Percentiles rank a stretch among this genome's conserved stretches.
These are phyloP conservation scores for Pampusana beccarii DNA, from an alignment of 2,113 vertebrate genomes.

Conservation along the genomic window DNA sequence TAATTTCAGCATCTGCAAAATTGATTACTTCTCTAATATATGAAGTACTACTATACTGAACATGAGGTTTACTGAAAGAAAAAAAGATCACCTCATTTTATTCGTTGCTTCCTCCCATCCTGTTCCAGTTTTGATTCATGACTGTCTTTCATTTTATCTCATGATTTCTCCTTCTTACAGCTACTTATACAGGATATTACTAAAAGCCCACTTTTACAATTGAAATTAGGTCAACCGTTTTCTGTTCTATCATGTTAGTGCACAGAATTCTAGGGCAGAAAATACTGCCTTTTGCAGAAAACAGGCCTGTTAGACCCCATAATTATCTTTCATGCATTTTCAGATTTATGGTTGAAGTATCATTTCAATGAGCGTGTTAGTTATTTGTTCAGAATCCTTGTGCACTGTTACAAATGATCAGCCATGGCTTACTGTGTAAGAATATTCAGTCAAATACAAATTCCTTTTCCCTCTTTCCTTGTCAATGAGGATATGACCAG, in stretches of 20 bases:
- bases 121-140: not conserved
- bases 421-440: not conserved
- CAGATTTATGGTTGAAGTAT: not conserved
- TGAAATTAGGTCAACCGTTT: not conserved
- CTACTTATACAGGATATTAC: not conserved
- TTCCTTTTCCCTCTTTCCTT: not conserved
- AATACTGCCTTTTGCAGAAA: not conserved
- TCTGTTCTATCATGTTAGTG: not conserved
- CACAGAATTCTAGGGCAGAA: not conserved
- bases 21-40: not conserved
- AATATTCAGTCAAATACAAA: not conserved
- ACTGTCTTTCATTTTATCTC: not conserved
- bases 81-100: not conserved
- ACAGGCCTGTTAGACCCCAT: not conserved
- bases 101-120: not conserved
- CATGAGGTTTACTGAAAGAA: not conserved
- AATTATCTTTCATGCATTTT: not conserved
- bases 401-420: not conserved
- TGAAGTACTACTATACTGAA: not conserved
- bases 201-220: not conserved
- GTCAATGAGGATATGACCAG: rapidly evolving
- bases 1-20: not conserved
- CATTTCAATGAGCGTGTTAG: not conserved
- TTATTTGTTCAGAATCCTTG: not conserved
- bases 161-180: not conserved